Evolutionary conservation across 2,113 vertebrate genomes (phyloP).

Genomic region (Merops nubicus): DNA sequence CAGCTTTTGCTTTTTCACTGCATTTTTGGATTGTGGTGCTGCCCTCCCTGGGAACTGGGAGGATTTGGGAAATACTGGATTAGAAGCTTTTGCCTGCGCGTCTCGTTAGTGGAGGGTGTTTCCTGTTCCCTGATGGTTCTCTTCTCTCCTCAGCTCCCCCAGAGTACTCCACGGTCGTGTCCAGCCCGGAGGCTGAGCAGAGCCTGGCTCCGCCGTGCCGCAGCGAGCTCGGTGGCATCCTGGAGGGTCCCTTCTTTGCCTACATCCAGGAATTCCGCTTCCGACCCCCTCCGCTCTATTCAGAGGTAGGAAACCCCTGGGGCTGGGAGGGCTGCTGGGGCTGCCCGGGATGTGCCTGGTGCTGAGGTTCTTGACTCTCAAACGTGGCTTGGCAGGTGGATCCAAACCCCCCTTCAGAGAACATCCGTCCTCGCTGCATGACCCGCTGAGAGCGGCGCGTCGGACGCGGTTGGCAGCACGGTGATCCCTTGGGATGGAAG

Average conservation of each 20-base stretch:
- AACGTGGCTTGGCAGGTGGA: constrained; percentile 80
- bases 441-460: constrained; percentile 84
- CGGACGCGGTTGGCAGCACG: neutral
- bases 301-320: constrained; percentile 79
- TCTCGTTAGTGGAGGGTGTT: neutral
- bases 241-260: constrained; percentile 85
- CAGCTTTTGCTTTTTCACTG: neutral
- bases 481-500: neutral
- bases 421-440: constrained; percentile 89
- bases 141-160: constrained; percentile 84
- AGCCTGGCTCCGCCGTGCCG: constrained; percentile 39
- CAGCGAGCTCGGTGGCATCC: constrained; percentile 71
- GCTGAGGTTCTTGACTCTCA: neutral
- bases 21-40: too few relatives aligned
- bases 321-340: neutral
- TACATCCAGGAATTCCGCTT: constrained; percentile 94
- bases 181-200: constrained; percentile 72
- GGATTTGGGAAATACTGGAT: neutral
- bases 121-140: neutral
- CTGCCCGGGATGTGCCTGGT: fast-evolving
- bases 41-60: neutral
- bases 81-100: fast-evolving
- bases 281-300: constrained; percentile 90
- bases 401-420: constrained; percentile 82
- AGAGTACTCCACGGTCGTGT: constrained; percentile 87